Evolutionary conservation across 1,140 invertebrate genomes (phyloP).

Genomic region (Lutraria rhynchaena): DNA sequence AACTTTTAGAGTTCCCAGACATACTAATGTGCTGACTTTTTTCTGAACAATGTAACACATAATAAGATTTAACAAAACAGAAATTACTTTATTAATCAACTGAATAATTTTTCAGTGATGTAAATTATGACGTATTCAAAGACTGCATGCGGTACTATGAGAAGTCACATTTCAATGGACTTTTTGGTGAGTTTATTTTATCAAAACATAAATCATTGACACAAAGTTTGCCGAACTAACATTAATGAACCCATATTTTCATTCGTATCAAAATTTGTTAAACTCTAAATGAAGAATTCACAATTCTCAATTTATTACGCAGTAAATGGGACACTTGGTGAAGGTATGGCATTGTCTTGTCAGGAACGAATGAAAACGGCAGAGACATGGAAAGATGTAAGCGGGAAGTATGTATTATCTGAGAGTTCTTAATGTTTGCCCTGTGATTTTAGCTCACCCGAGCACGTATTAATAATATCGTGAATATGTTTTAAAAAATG

Average conservation of each 20-base stretch:
- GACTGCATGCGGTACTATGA: not conserved
- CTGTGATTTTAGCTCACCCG: too few species aligned
- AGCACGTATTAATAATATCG: too few species aligned
- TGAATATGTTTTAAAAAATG: too few species aligned
- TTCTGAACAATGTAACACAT: not conserved
- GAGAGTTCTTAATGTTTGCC: not conserved
- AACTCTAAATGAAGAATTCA: too few species aligned
- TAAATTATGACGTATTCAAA: not conserved
- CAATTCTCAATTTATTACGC: not conserved
- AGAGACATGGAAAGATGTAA: slow-evolving; percentile 42
- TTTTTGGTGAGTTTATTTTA: slow-evolving; percentile 13
- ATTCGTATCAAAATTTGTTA: too few species aligned
- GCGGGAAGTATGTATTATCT: not conserved
- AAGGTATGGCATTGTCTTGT: slow-evolving; percentile 36
- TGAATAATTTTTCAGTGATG: not conserved
- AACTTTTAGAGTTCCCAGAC: too few species aligned
- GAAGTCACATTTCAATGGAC: slow-evolving; percentile 24
- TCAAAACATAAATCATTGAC: not conserved
- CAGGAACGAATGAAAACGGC: slow-evolving; percentile 20
- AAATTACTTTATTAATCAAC: not conserved
- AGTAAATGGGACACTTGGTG: slow-evolving; percentile 52
- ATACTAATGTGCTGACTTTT: not conserved
- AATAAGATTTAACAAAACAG: not conserved
- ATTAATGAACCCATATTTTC: too few species aligned
- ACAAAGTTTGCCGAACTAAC: too few species aligned